Conservation (phyloP, 1,140 invertebrate species). For the Whitmania pigra region DNA sequence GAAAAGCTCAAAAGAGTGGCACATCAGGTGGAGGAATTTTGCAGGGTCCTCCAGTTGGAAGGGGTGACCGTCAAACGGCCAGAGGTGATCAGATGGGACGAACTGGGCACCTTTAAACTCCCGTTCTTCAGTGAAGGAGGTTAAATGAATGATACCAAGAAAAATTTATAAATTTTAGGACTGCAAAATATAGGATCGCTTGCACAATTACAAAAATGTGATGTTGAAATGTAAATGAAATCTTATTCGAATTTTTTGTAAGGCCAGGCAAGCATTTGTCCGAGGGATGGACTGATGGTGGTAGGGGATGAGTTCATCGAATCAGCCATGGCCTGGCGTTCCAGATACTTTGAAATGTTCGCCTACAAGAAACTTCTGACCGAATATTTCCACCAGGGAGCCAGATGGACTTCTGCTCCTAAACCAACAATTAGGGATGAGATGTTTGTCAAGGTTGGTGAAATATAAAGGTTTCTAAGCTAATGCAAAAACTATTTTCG, state of each 20-base stretch:
- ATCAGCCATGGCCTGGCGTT: constrained; percentile 24
- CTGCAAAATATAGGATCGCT: neutral
- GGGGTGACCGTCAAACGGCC: constrained; percentile 21
- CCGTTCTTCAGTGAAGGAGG: constrained; percentile 23
- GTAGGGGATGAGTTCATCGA: constrained; percentile 26
- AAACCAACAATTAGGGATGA: constrained; percentile 23
- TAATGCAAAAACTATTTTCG: too few relatives aligned
- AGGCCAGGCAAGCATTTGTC: constrained; percentile 21
- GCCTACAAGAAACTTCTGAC: constrained; percentile 21
- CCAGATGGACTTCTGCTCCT: constrained; percentile 25
- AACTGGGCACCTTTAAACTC: constrained; percentile 20
- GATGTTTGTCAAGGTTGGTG: constrained; percentile 20
- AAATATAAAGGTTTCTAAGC: too few relatives aligned
- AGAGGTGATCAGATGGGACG: constrained; percentile 18
- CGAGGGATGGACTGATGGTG: constrained; percentile 24
- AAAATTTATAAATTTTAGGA: neutral
- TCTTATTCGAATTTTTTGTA: neutral
- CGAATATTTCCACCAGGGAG: constrained; percentile 25
- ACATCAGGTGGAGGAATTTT: constrained; percentile 22
- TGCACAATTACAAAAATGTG: neutral
- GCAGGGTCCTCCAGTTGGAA: constrained; percentile 16
- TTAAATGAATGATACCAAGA: neutral
- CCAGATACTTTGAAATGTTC: constrained; percentile 22
- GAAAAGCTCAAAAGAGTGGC: constrained; percentile 17
- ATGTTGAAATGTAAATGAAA: neutral